Conservation (phyloP, 1,140 invertebrate species). For the Pristionchus pacificus region DNA sequence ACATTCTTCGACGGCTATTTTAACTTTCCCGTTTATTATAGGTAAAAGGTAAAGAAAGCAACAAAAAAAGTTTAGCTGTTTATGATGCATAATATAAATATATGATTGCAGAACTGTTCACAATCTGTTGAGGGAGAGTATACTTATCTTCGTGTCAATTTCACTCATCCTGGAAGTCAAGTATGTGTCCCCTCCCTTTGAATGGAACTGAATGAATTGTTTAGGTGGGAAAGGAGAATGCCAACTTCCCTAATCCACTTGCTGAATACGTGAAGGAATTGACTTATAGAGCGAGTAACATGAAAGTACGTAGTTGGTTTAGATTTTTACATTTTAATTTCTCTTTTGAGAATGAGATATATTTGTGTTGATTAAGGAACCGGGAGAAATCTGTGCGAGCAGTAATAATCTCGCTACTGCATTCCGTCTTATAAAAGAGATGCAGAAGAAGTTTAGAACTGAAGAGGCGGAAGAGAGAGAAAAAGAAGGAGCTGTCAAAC, state of each 20-base stretch:
- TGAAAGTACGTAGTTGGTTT: conserved; percentile 65
- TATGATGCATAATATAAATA: too few relatives aligned
- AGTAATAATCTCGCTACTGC: conserved; percentile 93
- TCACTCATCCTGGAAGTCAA: conserved; percentile 87
- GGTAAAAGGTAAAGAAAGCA: too few relatives aligned
- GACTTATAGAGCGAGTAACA: conserved; percentile 78
- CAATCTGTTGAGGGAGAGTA: conserved; percentile 87
- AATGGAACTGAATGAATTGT: neutral
- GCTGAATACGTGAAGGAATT: conserved; percentile 97
- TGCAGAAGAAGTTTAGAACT: conserved; percentile 95
- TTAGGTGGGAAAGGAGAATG: conserved; percentile 80
- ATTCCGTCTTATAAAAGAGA: conserved; percentile 94
- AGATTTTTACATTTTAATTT: neutral
- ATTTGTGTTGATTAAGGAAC: conserved; percentile 67
- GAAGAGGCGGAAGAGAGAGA: conserved; percentile 95
- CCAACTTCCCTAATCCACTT: conserved; percentile 85
- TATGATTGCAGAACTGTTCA: conserved; percentile 29
- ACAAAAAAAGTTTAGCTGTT: too few relatives aligned
- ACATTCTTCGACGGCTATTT: conserved; percentile 95
- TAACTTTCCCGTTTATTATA: too few relatives aligned
- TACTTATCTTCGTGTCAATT: conserved; percentile 96
- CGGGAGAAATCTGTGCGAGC: conserved; percentile 87
- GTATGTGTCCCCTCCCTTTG: neutral
- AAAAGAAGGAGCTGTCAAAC: conserved; percentile 92
- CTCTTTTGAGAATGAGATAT: neutral